Percentiles rank a stretch among this genome's conserved stretches.
Evolutionary conservation across 2,113 vertebrate species (phyloP).

Genomic region (Tupaia tana): DNA sequence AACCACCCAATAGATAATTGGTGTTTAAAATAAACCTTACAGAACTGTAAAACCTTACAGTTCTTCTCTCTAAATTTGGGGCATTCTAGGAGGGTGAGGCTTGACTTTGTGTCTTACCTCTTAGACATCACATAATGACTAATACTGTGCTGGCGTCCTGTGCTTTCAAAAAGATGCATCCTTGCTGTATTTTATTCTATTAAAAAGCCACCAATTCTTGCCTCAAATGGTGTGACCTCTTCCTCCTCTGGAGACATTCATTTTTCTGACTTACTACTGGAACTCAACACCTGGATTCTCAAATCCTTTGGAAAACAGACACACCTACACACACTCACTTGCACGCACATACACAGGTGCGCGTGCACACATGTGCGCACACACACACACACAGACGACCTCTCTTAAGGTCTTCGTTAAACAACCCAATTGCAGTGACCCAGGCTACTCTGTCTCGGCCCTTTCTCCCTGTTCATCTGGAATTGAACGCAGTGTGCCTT

Average conservation of each 20-base stretch:
- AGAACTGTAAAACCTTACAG: neutral
- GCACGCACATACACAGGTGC: too few relatives aligned
- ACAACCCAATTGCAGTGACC: neutral
- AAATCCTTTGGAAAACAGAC: constrained; percentile 26
- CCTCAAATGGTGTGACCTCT: neutral
- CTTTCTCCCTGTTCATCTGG: constrained; percentile 41
- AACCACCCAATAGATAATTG: neutral
- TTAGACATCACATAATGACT: neutral
- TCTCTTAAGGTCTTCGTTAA: constrained; percentile 8
- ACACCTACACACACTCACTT: too few relatives aligned
- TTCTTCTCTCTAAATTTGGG: neutral
- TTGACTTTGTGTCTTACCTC: neutral
- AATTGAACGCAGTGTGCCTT: constrained; percentile 49
- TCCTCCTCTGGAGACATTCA: neutral
- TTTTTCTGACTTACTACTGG: constrained; percentile 27
- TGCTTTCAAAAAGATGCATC: neutral
- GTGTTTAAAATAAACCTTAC: neutral
- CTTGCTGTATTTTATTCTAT: neutral
- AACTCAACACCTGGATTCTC: neutral
- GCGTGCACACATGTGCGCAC: too few relatives aligned
- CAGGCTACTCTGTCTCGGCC: neutral
- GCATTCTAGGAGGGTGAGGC: neutral
- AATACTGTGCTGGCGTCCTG: neutral
- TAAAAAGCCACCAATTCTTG: neutral
- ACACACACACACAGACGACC: neutral